Conservation (phyloP, 30 jellyfish, hydroid and myxozoan species). For the Euphysa ruthae region DNA sequence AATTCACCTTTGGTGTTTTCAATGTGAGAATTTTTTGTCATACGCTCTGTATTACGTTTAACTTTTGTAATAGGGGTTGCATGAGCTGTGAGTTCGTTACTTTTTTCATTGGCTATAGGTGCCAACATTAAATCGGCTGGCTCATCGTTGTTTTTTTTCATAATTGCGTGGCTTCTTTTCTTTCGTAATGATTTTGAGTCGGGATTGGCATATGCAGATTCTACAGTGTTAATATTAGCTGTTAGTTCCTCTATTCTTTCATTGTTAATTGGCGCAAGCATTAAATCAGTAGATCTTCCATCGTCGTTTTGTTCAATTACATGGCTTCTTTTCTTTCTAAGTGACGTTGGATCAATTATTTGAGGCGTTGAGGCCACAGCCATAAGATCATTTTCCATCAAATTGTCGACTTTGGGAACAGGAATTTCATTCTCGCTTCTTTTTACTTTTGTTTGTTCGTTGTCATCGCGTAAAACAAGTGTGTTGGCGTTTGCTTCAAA, state of each 20-base stretch:
- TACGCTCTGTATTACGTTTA: background rate
- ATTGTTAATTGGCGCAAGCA: no score
- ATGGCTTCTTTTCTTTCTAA: constrained; percentile 33
- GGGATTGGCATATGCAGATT: no score
- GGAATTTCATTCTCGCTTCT: constrained; percentile 27
- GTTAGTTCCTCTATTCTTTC: no score
- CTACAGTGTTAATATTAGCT: no score
- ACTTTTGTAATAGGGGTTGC: constrained; percentile 1
- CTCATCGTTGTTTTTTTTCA: constrained; percentile 7
- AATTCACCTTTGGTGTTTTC: constrained; percentile 61
- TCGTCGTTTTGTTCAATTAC: constrained; percentile 18
- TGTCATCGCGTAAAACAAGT: no score
- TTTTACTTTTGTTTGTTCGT: background rate
- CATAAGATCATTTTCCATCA: constrained; percentile 58
- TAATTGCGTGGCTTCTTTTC: constrained; percentile 5
- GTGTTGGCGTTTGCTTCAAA: background rate
- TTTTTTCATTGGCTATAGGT: constrained; percentile 3
- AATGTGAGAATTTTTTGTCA: background rate
- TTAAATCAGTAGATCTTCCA: no score
- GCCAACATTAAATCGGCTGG: background rate
- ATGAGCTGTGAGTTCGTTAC: constrained; percentile 22
- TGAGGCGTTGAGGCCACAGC: constrained; percentile 61
- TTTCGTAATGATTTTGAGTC: no score
- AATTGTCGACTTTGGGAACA: constrained; percentile 22
- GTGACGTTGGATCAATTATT: constrained; percentile 16